Evolutionary conservation across 2,797 vertebrate species (phyloP).

Genomic region (Siniperca scherzeri): DNA sequence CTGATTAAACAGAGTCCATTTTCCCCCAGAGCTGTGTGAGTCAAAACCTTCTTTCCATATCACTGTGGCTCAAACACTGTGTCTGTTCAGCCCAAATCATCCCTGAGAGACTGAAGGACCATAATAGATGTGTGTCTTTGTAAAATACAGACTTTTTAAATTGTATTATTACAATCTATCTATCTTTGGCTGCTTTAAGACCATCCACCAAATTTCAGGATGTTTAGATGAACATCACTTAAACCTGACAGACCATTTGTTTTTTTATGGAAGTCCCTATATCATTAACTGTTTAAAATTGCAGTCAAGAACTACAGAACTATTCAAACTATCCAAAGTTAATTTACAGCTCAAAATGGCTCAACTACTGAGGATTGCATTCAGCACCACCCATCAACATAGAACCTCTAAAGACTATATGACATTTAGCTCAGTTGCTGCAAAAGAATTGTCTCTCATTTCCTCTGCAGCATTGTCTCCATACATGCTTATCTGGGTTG

Average conservation of each 20-base stretch:
- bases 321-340: neutral
- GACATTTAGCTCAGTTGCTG: constrained; percentile 9
- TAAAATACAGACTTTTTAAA: constrained; percentile 20
- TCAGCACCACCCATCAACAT: constrained; percentile 1
- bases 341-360: neutral
- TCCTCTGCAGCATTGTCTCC: constrained; percentile 31
- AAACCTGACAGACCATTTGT: neutral
- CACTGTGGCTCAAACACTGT: constrained; percentile 47
- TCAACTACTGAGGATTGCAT: neutral
- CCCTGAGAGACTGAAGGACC: constrained; percentile 32
- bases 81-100: constrained; percentile 50
- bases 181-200: neutral
- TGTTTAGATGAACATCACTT: neutral
- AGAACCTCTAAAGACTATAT: neutral
- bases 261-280: neutral
- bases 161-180: constrained; percentile 9
- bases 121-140: constrained; percentile 30
- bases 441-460: constrained; percentile 6
- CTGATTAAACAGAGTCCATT: constrained; percentile 66
- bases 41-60: constrained; percentile 54
- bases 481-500: constrained; percentile 30
- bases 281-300: constrained; percentile 8
- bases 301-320: neutral
- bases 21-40: constrained; percentile 39
- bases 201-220: neutral